These are phyloP conservation scores for Sterrhoptilus dennistouni DNA, from an alignment of 2,113 vertebrate genomes.

Conservation along the genomic window DNA sequence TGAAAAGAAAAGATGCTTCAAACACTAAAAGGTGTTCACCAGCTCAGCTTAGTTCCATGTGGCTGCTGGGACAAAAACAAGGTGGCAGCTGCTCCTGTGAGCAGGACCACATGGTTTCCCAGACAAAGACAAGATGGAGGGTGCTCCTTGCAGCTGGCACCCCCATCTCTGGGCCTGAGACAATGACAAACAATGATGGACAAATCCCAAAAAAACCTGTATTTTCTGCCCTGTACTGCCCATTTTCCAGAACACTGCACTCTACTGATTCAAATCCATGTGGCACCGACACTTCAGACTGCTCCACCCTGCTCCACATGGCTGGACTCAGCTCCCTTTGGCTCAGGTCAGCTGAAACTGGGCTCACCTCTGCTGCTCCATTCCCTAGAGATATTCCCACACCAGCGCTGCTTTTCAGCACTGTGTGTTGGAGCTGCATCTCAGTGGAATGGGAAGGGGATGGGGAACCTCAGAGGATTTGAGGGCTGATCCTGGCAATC, in stretches of 20 bases:
- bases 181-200: neutral
- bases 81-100: neutral
- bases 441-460: rapidly evolving
- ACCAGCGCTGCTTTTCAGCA: rapidly evolving
- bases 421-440: rapidly evolving
- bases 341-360: neutral
- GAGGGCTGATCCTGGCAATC: neutral
- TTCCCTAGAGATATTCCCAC: neutral
- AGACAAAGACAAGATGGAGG: neutral
- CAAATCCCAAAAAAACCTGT: neutral
- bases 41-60: neutral
- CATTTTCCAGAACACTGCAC: rapidly evolving
- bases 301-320: neutral
- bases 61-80: neutral
- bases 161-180: neutral
- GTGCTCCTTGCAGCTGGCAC: neutral
- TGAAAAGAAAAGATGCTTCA: neutral
- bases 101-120: neutral
- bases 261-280: neutral
- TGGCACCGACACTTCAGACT: rapidly evolving
- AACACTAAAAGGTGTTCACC: neutral
- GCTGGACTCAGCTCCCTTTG: rapidly evolving
- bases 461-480: neutral
- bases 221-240: neutral
- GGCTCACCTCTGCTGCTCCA: neutral